Evolutionary conservation across 2,113 vertebrate species (phyloP), one percentile per base, ranked within the genome.

Genomic region (Chamaetylas fuelleborni): DNA sequence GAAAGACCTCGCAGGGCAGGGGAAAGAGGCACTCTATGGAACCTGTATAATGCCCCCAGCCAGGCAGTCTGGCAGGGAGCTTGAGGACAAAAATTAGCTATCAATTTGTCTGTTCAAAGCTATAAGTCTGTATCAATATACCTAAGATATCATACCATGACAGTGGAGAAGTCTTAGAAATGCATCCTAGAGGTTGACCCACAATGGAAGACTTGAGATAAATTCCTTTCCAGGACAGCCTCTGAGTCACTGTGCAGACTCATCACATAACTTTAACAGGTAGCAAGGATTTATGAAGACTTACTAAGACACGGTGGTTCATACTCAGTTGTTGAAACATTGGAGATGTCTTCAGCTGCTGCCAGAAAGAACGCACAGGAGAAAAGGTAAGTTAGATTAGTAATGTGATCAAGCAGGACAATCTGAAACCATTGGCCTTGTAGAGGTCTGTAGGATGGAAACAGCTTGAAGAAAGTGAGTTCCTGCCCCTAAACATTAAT

Each of bases 281-380:
- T 22, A 79, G 22, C 36, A 56, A 45, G 15, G 19, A 79, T 74
- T 84, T 50, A 43, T 12, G 28, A 81, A 81, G 17, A 90, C 98
- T 98, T 97, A 98, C 98, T 76, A 45, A 95, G 91, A 65, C 98
- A 98, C 5, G 80, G 69, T 64, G 96, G 29, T 76, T 83, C 77
- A 0, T 93, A 61, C 33, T 90, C 81, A n/a, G 76, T 86, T 40
- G 86, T 50, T 71, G 96, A 93, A 92, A 58, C 77, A 23, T 95
- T 91, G 85, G 92, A 78, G 74, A 40, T 2, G 3, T 47, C 74
- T 69, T 83, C 92, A 69, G 70, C 61, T 89, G 92, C 98, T 98
- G 93, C 53, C 88, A 87, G 69, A 56, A 73, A 45, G 50, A 71
- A 95, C 79, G 24, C 67, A 96, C 19, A 78, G 9, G 20, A 88